These are phyloP conservation scores for Corythaeola cristata DNA, from an alignment of 2,113 vertebrate species.

Conservation along the genomic window DNA sequence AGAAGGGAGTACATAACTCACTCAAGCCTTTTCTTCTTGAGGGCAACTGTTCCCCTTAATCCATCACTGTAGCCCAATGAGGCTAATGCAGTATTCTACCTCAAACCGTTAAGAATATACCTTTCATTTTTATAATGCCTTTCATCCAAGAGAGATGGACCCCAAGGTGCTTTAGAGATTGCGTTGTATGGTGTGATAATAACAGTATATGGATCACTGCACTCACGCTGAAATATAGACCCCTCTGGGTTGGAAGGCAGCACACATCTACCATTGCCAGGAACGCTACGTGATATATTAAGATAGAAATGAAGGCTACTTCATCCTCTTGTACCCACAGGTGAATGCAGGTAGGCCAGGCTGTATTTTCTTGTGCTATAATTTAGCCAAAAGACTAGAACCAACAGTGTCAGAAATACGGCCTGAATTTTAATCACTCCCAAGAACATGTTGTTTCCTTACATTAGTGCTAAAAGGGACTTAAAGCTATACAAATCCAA, in stretches of 20 bases:
- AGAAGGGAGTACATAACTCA: conserved; percentile 31
- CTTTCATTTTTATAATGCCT: conserved; percentile 53
- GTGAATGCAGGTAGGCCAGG: conserved; percentile 10
- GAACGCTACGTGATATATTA: conserved; percentile 2
- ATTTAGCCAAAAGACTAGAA: conserved; percentile 28
- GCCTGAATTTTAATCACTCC: conserved; percentile 27
- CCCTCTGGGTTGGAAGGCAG: conserved; percentile 36
- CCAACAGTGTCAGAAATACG: background rate
- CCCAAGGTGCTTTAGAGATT: conserved; percentile 49
- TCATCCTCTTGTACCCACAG: conserved; percentile 42
- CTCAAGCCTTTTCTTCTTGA: conserved; percentile 13
- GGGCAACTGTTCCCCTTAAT: background rate
- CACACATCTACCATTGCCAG: conserved; percentile 32
- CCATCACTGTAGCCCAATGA: background rate
- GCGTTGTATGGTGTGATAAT: conserved; percentile 8
- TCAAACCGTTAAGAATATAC: conserved; percentile 27
- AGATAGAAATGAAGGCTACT: conserved; percentile 38
- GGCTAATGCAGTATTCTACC: conserved; percentile 22
- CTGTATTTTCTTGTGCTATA: conserved; percentile 7
- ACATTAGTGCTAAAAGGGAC: background rate
- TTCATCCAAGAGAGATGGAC: conserved; percentile 46
- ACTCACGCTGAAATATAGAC: conserved; percentile 37
- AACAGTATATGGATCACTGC: conserved; percentile 58
- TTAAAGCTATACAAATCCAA: background rate
- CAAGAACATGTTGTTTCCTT: background rate